phyloP scores from a whole-genome alignment of 2,113 vertebrate genomes.

The Daboia siamensis region DNA sequence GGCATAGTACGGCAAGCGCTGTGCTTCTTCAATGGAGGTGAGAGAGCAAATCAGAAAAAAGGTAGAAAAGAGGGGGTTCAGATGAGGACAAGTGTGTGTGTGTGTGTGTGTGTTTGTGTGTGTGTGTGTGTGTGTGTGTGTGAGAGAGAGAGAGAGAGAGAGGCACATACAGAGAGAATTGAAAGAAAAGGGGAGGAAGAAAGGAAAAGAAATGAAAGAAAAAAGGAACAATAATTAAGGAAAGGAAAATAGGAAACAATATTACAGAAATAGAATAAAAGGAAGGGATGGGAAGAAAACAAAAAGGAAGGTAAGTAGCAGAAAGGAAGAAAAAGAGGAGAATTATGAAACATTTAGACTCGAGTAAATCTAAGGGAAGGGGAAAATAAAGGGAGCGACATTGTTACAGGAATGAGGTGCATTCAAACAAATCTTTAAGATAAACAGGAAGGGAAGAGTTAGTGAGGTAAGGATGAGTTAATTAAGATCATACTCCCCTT shows the following conservation, averaged over 20 bases:
- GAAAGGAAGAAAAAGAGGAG: not conserved
- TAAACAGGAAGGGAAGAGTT: not conserved
- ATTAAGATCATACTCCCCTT: constrained; percentile 16
- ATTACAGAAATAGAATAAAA: constrained; percentile 1
- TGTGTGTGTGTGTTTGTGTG: not conserved
- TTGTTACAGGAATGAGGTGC: constrained; percentile 31
- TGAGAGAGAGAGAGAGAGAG: constrained; percentile 32
- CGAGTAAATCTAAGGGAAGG: constrained; percentile 42
- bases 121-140: too few relatives aligned
- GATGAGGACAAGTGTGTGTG: constrained; percentile 3
- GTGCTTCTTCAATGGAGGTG: constrained; percentile 79
- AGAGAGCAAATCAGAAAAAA: constrained; percentile 7
- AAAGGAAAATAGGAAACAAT: not conserved
- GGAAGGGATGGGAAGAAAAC: not conserved
- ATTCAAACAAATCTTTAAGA: constrained; percentile 24
- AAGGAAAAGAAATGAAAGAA: not conserved
- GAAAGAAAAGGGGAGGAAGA: constrained; percentile 1
- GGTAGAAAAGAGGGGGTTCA: constrained; percentile 12
- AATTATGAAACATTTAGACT: constrained; percentile 44
- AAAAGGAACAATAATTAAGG: not conserved
- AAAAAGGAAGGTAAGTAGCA: not conserved
- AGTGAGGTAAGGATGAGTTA: constrained; percentile 12
- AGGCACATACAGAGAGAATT: not conserved
- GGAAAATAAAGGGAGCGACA: constrained; percentile 35
- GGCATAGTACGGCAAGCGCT: constrained; percentile 91